A percentile compares a stretch with the other conserved stretches of the same genome.
phyloP scores from a whole-genome alignment of 1,140 invertebrate genomes.

The Oncopodura yosiiana region DNA sequence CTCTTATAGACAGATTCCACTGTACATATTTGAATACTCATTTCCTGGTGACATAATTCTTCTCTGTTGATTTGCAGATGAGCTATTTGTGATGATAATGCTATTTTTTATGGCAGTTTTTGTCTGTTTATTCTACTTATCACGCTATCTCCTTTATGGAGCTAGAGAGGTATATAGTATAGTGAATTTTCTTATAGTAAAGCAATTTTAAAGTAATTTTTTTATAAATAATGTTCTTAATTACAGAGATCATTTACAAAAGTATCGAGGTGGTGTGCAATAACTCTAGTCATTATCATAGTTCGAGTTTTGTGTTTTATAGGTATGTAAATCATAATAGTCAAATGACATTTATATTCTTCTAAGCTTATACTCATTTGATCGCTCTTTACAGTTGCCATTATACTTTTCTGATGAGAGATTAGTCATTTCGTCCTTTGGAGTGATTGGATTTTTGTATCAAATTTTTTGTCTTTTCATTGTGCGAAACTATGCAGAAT shows the following conservation, averaged over 20 bases:
- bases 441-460: conserved; percentile 12
- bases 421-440: conserved; percentile 14
- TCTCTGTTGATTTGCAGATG: neutral
- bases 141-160: conserved; percentile 5
- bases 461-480: conserved; percentile 13
- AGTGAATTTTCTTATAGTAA: too few species aligned
- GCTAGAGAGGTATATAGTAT: conserved; percentile 11
- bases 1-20: too few species aligned
- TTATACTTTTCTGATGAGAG: conserved; percentile 5
- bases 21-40: neutral
- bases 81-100: conserved; percentile 14
- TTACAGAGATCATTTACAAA: neutral
- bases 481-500: conserved; percentile 7
- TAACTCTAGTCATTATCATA: neutral
- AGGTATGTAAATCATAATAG: conserved; percentile 1
- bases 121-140: conserved; percentile 9
- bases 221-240: neutral
- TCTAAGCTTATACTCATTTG: conserved; percentile 1
- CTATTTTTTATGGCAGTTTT: conserved; percentile 9
- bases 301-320: neutral
- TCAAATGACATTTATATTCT: neutral
- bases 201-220: too few species aligned
- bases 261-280: too few species aligned
- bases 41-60: neutral
- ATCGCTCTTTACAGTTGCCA: neutral